Conservation (phyloP, 2,113 vertebrate species). For the Phaethornis superciliosus region DNA sequence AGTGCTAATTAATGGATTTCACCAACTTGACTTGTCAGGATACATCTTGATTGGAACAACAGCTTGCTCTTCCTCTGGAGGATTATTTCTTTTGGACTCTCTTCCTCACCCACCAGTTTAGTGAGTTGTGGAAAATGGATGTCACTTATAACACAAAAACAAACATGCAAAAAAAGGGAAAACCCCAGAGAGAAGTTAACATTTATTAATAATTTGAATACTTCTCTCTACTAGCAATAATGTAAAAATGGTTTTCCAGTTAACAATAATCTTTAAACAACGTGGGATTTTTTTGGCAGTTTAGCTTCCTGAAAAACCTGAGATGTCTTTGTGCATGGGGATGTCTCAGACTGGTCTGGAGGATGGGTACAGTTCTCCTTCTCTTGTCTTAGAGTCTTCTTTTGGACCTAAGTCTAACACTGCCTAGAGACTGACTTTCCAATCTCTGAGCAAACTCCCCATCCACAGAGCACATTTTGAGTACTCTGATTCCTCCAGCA, state of each 20-base stretch:
- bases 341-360: not conserved
- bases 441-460: not conserved
- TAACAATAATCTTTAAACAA: not conserved
- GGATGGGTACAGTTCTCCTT: not conserved
- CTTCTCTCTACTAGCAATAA: constrained; percentile 25
- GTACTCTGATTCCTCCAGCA: not conserved
- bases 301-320: not conserved
- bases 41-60: constrained; percentile 70
- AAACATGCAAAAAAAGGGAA: constrained; percentile 38
- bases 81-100: constrained; percentile 57
- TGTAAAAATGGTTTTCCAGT: not conserved
- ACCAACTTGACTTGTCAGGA: constrained; percentile 83
- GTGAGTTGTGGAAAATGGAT: constrained; percentile 34
- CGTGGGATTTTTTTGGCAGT: not conserved
- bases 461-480: not conserved
- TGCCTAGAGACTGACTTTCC: not conserved
- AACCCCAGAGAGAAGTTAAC: not conserved
- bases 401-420: not conserved
- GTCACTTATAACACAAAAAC: constrained; percentile 46
- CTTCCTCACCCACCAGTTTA: constrained; percentile 10
- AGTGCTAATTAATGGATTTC: constrained; percentile 86
- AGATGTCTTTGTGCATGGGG: not conserved
- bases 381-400: not conserved
- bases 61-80: constrained; percentile 63
- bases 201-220: constrained; percentile 43